Evolutionary conservation across 2,113 vertebrate species (phyloP).

Genomic region (Panthera tigris): DNA sequence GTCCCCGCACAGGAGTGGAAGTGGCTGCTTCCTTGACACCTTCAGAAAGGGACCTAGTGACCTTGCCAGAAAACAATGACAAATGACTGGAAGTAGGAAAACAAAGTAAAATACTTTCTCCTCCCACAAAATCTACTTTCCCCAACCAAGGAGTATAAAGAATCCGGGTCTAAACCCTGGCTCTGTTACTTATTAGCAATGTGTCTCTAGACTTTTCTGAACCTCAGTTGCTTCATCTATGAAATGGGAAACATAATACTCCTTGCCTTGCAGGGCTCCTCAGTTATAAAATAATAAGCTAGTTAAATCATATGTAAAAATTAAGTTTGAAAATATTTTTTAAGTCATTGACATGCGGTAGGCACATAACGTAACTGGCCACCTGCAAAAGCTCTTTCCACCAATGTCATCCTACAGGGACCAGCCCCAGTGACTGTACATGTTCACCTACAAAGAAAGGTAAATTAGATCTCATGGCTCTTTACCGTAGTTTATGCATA

Average conservation of each 20-base stretch:
- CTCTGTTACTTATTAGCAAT: neutral
- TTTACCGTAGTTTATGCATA: neutral
- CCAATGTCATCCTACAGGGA: too few relatives aligned
- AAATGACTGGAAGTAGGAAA: neutral
- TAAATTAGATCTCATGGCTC: neutral
- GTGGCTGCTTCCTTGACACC: neutral
- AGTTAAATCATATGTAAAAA: neutral
- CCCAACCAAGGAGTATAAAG: neutral
- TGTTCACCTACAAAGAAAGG: neutral
- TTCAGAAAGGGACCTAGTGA: neutral
- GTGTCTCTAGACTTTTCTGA: neutral
- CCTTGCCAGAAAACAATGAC: neutral
- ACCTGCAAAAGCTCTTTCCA: neutral
- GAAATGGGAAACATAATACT: neutral
- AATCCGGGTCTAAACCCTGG: neutral
- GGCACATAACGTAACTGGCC: neutral
- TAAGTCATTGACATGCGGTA: neutral
- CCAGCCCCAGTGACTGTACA: neutral
- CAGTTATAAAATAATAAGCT: neutral
- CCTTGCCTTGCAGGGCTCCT: neutral
- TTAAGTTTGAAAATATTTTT: neutral
- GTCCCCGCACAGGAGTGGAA: neutral
- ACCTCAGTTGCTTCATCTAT: neutral
- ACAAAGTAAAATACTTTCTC: neutral
- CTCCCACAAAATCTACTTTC: neutral